phyloP scores from a whole-genome alignment of 2,888 invertebrate genomes.

The Drosophila limbata region DNA sequence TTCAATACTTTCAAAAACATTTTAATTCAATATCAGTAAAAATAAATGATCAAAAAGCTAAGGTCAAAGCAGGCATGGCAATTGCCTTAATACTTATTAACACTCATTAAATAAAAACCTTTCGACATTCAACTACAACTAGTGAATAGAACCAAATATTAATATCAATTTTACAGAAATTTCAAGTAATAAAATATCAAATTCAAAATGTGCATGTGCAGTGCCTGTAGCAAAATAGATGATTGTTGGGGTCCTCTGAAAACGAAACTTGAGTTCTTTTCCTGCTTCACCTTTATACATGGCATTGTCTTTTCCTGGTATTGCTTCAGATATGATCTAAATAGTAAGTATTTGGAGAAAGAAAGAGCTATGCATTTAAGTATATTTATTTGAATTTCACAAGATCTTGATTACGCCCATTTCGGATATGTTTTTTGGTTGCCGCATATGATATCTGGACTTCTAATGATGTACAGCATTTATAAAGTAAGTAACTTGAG shows the following conservation, averaged over 20 bases:
- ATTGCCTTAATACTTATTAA: neutral
- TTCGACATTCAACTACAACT: neutral
- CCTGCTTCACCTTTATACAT: constrained; percentile 4
- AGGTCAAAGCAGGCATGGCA: neutral
- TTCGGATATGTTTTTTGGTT: neutral
- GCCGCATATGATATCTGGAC: constrained; percentile 4
- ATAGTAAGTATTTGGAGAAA: neutral
- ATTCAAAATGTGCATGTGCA: neutral
- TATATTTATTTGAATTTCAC: neutral
- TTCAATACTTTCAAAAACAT: too few relatives aligned
- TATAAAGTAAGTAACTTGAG: neutral
- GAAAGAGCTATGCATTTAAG: neutral
- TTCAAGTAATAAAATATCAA: neutral
- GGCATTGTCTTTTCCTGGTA: neutral
- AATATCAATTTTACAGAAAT: neutral
- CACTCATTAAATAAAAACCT: neutral
- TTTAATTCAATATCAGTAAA: neutral
- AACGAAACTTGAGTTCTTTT: neutral
- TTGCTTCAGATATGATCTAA: neutral
- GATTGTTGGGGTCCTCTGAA: neutral
- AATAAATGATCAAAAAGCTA: neutral
- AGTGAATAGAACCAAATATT: neutral
- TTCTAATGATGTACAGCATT: constrained; percentile 2
- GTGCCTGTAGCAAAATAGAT: neutral
- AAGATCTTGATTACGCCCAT: neutral